These are phyloP conservation scores for Montipora capitata DNA, from an alignment of 92 coral and sea anemone genomes.

Conservation along the genomic window DNA sequence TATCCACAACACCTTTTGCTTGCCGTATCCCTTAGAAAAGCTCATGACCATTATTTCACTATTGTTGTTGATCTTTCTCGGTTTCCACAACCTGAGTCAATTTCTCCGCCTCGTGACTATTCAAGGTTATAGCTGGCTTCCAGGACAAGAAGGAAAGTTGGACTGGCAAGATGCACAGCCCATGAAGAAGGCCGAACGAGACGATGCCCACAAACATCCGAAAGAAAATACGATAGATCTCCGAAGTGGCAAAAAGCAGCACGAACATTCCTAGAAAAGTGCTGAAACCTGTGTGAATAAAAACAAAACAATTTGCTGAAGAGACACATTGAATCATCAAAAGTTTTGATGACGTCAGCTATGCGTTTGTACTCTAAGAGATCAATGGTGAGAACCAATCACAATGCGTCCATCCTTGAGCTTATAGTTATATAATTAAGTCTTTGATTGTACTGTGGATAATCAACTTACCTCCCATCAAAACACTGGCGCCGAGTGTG, in stretches of 20 bases:
- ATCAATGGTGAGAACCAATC: no score
- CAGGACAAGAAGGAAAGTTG: constrained; percentile 78
- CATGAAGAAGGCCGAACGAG: constrained; percentile 83
- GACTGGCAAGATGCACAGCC: constrained; percentile 87
- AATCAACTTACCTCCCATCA: constrained; percentile 88
- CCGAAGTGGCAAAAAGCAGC: constrained; percentile 82
- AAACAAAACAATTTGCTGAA: neutral
- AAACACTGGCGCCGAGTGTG: constrained; percentile 93
- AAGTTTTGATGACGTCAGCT: no score
- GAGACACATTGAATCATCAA: no score
- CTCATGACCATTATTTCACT: neutral
- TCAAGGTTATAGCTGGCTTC: constrained; percentile 17
- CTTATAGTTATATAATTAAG: no score
- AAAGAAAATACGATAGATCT: constrained; percentile 88
- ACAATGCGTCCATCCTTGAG: no score
- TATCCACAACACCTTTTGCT: neutral
- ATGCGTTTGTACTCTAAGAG: no score
- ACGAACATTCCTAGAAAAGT: constrained; percentile 85
- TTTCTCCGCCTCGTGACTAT: neutral
- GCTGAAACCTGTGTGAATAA: constrained; percentile 66
- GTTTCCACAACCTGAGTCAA: constrained; percentile 5
- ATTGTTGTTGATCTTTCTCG: constrained; percentile 1
- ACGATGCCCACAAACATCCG: constrained; percentile 93
- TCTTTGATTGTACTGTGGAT: no score
- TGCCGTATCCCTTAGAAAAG: neutral